A percentile compares a stretch with the other conserved stretches of the same genome.
These are phyloP conservation scores for Oriolus oriolus DNA, from an alignment of 2,113 vertebrate genomes.

Conservation along the genomic window DNA sequence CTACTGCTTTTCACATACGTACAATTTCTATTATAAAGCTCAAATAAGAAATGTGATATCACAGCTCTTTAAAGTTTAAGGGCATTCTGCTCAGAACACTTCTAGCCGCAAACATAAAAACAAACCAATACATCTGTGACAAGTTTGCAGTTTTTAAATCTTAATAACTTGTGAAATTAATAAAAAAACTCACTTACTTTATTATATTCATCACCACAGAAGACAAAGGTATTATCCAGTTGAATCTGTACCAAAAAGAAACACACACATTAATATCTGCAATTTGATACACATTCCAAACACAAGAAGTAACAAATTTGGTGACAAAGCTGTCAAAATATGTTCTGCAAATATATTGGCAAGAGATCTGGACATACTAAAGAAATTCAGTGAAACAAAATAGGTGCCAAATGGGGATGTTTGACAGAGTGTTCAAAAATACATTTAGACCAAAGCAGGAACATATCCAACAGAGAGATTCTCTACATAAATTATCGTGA, in stretches of 20 bases:
- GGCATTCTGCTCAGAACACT: background rate
- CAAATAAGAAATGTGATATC: background rate
- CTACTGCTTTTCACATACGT: background rate
- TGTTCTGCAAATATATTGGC: conserved; percentile 79
- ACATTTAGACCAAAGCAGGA: conserved; percentile 79
- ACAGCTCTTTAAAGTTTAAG: background rate
- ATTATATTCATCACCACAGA: background rate
- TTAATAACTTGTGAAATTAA: background rate
- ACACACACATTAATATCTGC: conserved; percentile 66
- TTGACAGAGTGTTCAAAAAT: conserved; percentile 76
- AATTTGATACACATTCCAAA: conserved; percentile 73
- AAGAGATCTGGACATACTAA: conserved; percentile 78
- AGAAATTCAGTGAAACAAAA: conserved; percentile 77
- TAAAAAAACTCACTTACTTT: background rate
- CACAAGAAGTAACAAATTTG: conserved; percentile 78
- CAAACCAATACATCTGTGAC: background rate
- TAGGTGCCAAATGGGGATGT: conserved; percentile 74
- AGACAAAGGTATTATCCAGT: conserved; percentile 48
- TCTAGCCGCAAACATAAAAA: background rate
- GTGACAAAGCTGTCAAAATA: conserved; percentile 82
- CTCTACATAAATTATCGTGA: conserved; percentile 78
- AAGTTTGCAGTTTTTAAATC: background rate
- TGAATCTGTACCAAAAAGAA: conserved; percentile 56
- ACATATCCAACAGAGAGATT: conserved; percentile 73
- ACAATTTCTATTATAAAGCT: background rate